Evolutionary conservation across 2,888 invertebrate species (phyloP), one percentile per base, ranked within the genome.

Genomic region (Eupelmus urozonus): DNA sequence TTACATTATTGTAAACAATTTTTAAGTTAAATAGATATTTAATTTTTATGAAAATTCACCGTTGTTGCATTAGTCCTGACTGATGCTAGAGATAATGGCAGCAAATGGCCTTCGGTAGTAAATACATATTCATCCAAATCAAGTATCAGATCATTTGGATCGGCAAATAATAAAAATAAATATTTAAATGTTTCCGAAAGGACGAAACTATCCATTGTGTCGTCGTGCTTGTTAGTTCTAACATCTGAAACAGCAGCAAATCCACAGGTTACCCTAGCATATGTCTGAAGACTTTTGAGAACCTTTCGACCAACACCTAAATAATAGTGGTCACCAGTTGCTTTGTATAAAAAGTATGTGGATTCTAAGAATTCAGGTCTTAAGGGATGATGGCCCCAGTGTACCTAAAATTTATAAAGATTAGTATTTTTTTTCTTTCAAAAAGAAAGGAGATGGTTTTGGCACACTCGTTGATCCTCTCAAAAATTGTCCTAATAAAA

Each of bases 151-250:
- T 98, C 98, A 42, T 93, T 93, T 72, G 95, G 94, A 83, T 98
- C 95, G 45, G 97, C 94, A 89, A 99, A 99, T 76, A 99, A 91
- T 88, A 99, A 92, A 90, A 94, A 99, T 11, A 99, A 92, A 89
- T 99, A 99, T 90, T 99, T 99, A 87, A 99, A 96, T 0, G 99
- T 99, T 91, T 99, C 99, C 0, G 99, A 96, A 0, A 99, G 91
- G 0, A 99, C 97, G 91, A 97, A 99, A 0, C 98, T 98, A 89
- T 99, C 99, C 98, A 99, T 98, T 81, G 98, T 93, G 87, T 99
- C 98, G 88, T 98, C 98, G 86, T 97, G 96, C 78, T 93, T 93
- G 34, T 96, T 94, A 0, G 97, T 97, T 60, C 97, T 92, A 0
- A 98, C 96, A 90, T 98, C 98, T 85, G 96, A 97, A n/a, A 98